Conservation (phyloP, 2,797 vertebrate species). For the Muraenolepis orangiensis region DNA sequence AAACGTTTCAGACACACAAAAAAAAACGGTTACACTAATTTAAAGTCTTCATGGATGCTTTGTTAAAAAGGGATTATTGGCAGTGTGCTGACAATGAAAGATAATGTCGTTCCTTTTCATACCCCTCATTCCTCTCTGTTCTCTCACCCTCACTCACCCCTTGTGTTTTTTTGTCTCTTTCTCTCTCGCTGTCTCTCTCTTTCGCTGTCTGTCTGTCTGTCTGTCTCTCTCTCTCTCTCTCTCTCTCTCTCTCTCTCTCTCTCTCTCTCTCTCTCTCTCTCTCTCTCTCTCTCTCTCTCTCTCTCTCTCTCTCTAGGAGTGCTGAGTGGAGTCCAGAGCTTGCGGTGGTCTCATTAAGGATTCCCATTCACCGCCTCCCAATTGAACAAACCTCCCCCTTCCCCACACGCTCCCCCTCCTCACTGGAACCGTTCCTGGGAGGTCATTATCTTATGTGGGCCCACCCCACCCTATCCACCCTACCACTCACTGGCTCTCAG, state of each 20-base stretch:
- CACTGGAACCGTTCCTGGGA: background rate
- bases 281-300: constrained; percentile 17
- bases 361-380: background rate
- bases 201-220: background rate
- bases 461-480: background rate
- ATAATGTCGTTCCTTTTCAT: constrained; percentile 24
- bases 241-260: background rate
- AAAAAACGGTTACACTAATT: no score
- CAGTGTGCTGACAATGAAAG: constrained; percentile 27
- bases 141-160: constrained; percentile 8
- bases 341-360: constrained; percentile 25
- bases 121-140: background rate
- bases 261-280: constrained; percentile 13
- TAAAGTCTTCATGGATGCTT: no score
- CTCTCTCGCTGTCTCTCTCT: constrained; percentile 16
- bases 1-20: no score
- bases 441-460: background rate
- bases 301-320: constrained; percentile 7
- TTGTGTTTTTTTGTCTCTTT: no score
- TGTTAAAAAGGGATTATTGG: constrained; percentile 56
- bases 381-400: background rate
- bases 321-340: constrained; percentile 23
- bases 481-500: background rate
- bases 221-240: constrained; percentile 18
- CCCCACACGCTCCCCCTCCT: background rate